These are phyloP conservation scores for Marronus borbonicus DNA, from an alignment of 2,888 invertebrate species.

Conservation along the genomic window DNA sequence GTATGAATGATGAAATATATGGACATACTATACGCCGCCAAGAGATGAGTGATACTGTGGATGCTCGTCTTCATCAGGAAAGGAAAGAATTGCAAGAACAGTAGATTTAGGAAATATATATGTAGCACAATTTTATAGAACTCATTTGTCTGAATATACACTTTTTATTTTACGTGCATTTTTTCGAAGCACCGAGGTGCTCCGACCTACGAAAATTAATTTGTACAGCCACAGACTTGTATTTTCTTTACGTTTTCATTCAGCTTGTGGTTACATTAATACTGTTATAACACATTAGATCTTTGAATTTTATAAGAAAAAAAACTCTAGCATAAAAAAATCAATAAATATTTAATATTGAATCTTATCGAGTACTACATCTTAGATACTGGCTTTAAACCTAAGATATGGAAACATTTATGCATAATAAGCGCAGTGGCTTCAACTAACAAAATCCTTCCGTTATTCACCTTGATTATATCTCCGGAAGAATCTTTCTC, in stretches of 20 bases:
- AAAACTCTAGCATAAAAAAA: conserved; percentile 13
- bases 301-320: neutral
- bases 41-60: no score
- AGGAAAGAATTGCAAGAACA: neutral
- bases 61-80: neutral
- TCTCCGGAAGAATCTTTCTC: conserved; percentile 90
- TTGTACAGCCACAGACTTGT: no score
- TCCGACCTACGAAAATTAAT: no score
- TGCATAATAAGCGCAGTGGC: conserved; percentile 91
- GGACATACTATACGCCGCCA: neutral
- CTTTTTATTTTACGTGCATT: no score
- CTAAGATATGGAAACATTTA: conserved; percentile 91
- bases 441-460: conserved; percentile 92
- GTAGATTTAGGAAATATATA: neutral
- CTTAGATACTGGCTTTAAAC: conserved; percentile 90
- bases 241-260: no score
- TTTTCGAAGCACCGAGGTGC: no score
- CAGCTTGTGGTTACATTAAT: no score
- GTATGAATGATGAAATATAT: neutral
- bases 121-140: no score
- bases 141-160: no score
- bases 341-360: conserved; percentile 45
- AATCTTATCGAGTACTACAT: conserved; percentile 77
- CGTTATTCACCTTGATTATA: conserved; percentile 86
- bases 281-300: neutral